Evolutionary conservation across 1,140 invertebrate genomes (phyloP).

Genomic region (Hormaphis cornu): DNA sequence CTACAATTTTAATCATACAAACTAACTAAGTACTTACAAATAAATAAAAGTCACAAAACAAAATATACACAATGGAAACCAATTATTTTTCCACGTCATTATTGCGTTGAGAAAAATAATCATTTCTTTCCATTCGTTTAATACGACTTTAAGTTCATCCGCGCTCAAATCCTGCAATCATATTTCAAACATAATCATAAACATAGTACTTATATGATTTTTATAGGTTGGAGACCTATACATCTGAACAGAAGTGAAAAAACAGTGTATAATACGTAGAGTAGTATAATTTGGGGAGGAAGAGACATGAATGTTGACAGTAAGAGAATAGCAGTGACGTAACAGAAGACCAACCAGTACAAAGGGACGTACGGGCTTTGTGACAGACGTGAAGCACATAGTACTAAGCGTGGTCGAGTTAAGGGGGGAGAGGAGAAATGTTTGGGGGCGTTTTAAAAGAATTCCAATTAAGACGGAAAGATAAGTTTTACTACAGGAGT

Average conservation of each 20-base stretch:
- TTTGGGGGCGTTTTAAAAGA: too few relatives aligned
- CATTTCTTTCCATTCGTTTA: constrained; percentile 5
- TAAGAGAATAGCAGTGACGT: background rate
- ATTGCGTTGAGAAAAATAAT: background rate
- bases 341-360: too few relatives aligned
- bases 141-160: background rate
- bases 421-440: too few relatives aligned
- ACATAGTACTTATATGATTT: background rate
- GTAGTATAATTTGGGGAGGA: background rate
- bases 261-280: background rate
- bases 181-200: background rate
- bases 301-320: background rate
- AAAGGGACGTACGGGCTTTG: too few relatives aligned
- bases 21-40: background rate
- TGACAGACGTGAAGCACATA: too few relatives aligned
- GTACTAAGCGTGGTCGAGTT: too few relatives aligned
- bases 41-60: background rate
- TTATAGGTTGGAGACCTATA: background rate
- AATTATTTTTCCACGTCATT: constrained; percentile 3
- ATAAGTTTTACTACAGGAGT: too few relatives aligned
- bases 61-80: constrained; percentile 4
- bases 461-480: too few relatives aligned
- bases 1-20: too few relatives aligned
- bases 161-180: background rate
- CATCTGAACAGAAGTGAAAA: background rate